Base-by-base conservation (phyloP, 2,797 vertebrate species). In the Sebastes miniatus region DNA sequence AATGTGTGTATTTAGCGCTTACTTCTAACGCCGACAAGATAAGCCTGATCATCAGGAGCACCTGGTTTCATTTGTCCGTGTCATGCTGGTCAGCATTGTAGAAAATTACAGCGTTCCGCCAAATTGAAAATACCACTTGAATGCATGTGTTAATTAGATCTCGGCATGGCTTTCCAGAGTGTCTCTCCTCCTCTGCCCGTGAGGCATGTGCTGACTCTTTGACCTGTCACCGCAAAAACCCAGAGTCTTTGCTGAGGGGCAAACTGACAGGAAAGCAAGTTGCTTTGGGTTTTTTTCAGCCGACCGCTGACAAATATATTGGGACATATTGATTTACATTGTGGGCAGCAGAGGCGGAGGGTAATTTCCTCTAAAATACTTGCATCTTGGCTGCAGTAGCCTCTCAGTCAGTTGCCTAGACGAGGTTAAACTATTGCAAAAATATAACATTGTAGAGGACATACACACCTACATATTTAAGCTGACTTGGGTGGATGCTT, bases 141-240 rank as follows among this genome's bases (percentile, higher is more conserved):
- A 58, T 91, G 89, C 83, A 66, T 89, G 88, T 84, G 84, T 92
- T 93, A 92, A 93, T 95, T 94, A 88, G 88, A 84, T 93, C 84
- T 79, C 86, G 54, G 14, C 82, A 61, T 90, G 91, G 91, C 80
- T 88, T 89, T 87, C 84, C 84, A 87, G 86, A 78, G 84, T 63
- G 92, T 89, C 87, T 85, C 88, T 88, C 78, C 85, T 87, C 86
- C 79, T 88, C 83, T 87, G 77, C 94, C 92, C 79, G 24, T 90
- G 84, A 92, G 89, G 92, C 84, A 89, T 90, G 83, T 86, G 87
- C 91, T 89, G 87, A 95, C 93, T 94, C 92, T 94, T 95, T 93
- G 83, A 89, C 95, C 90, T 91, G 91, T 88, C 86, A 88, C 73
- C 61, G 24, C 65, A 91, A 93, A 93, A 94, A 88, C 88, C 84